Conservation (phyloP, 2,888 invertebrate species). For the Sarcophaga subvicina region DNA sequence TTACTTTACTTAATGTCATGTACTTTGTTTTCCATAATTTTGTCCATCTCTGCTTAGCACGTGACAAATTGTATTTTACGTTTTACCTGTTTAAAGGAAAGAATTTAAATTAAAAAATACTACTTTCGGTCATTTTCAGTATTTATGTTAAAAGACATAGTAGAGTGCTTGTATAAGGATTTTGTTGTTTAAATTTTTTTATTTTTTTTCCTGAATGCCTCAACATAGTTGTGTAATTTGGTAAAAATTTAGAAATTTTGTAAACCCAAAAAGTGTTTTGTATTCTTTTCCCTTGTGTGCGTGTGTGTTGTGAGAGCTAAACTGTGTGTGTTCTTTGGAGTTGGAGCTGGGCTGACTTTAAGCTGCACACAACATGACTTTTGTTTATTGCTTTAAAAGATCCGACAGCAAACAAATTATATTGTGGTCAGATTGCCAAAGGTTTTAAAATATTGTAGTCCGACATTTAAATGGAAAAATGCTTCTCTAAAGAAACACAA, state of each 20-base stretch:
- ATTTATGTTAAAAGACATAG: neutral
- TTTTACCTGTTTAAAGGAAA: too few relatives aligned
- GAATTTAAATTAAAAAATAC: neutral
- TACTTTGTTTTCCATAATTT: too few relatives aligned
- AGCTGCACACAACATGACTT: neutral
- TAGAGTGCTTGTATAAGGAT: neutral
- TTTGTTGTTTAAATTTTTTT: neutral
- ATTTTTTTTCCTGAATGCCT: too few relatives aligned
- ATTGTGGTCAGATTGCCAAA: constrained; percentile 54
- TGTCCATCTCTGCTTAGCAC: too few relatives aligned
- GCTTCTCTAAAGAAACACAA: neutral
- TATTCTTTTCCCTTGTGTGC: neutral
- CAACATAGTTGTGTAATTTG: too few relatives aligned
- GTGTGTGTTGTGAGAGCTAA: neutral
- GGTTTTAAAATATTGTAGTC: constrained; percentile 27
- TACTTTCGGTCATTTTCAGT: neutral
- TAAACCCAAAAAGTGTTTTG: neutral
- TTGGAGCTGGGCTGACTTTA: neutral
- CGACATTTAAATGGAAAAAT: constrained; percentile 10
- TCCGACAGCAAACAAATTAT: constrained; percentile 46
- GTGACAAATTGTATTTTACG: too few relatives aligned
- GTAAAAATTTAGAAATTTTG: neutral
- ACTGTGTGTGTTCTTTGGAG: neutral
- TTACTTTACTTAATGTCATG: too few relatives aligned
- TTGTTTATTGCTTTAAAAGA: constrained; percentile 35